Evolutionary conservation across 2,113 vertebrate genomes (phyloP), one percentile per base, ranked within the genome.

Genomic region (Poeciliopsis turrubarensis): DNA sequence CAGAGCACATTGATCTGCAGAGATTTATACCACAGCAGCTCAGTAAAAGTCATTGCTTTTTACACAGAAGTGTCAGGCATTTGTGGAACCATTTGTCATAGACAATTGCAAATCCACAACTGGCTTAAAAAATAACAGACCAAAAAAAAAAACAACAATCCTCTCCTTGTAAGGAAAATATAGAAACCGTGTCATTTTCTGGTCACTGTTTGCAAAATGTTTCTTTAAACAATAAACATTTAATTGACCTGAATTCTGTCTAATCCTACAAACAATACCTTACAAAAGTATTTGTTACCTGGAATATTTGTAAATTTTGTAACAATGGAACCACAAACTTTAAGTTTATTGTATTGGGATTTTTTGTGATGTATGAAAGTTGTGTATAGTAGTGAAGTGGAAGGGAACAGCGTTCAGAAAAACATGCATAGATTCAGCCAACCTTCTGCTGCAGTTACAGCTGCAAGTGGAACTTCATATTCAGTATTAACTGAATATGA

Each of bases 1-100:
- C 90, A 91, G 80, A 84, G 84, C 69, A 71, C 88, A 93, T 90
- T 90, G 89, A 93, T 93, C 90, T 89, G 83, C 73, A 83, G 88
- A 93, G 89, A 93, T 93, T 93, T 94, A 93, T 85, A 87, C 87
- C 79, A 41, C 39, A 17, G 78, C 62, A 79, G 80, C 86, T 91
- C 88, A 86, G 91, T 91, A 87, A 84, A 91, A 87, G 75, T 80
- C 75, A 68, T 73, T 37, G 65, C 75, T 83, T 71, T 37, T 75
- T 82, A 86, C 78, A 79, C 82, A 81, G 76, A 81, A 62, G 80
- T 78, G 82, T 78, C 17, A n/a, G 80, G 77, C 70, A 87, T 82
- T 86, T 89, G 22, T 77, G 65, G 22, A 81, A 83, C 73, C 81
- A 91, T 92, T 92, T 87, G 79, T 90, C 89, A 89, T 81, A 84